Evolutionary conservation across 2,888 invertebrate genomes (phyloP), one percentile per base, ranked within the genome.

Genomic region (Eumerus sabulonum): DNA sequence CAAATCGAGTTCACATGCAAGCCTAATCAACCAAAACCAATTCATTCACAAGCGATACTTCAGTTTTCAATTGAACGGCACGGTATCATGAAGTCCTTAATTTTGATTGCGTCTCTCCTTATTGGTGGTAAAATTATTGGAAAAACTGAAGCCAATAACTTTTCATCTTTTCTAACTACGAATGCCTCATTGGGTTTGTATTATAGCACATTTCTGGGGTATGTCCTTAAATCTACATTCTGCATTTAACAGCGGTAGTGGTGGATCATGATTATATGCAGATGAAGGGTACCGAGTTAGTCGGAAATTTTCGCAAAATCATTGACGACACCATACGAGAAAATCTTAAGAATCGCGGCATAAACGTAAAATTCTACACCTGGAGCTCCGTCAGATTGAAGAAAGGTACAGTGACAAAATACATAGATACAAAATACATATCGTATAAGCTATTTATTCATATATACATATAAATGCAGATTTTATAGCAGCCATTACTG

Each of bases 141-240:
- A 19, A 44, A 68, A 42, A 16, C 53, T 2, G 35, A 66, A 2
- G 13, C 72, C 7, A 89, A 94, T 86, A 93, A 92, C 83, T 93
- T 93, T 88, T 94, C 94, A 1, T 94, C 94, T 0, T 88, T 94
- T 81, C 90, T 94, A 1, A 93, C 92, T 9, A 91, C 93, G 12
- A 95, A 95, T 87, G 94, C 93, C 5, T 93, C 94, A 0, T 90
- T 95, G 86, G 94, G 94, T 94, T 89, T 89, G 60, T 64, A 42
- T 89, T 89, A 57, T 64, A 42, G 14, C 44, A 72, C 13, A 11
- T 16, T 18, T 17, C 0, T 27, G n/a, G 9, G 3, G 7, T 36
- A n/a, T 27, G 7, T 27, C 3, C 2, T 4, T 27, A 9, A 40
- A 11, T 40, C 11, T 40, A 11, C n/a, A 5, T 40, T 40, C 12